Base-by-base conservation (phyloP, 30 jellyfish, hydroid and myxozoan species). In the Hydra vulgaris region DNA sequence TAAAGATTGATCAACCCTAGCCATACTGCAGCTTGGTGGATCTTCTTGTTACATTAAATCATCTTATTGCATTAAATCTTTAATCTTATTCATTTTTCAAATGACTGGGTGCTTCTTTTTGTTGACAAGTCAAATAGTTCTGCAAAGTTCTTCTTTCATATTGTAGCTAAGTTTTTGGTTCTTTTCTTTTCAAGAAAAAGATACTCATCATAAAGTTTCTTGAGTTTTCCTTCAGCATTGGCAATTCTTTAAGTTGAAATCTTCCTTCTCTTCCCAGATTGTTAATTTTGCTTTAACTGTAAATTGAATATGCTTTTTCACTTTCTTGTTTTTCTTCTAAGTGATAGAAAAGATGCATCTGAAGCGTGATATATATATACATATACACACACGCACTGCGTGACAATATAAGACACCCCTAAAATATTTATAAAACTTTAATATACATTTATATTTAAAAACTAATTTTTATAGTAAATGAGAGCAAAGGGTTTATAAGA, bases 311-410 rank as follows among this genome's bases (percentile, higher is more conserved):
- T 12, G 5, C 61, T 40, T 40, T 69, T 69, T 69, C 25, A 24
- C 76, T 69, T 56, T 69, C 27, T 69, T 69, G 25, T 69, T 69
- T 69, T 24, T 69, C 27, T 69, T 69, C 26, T 21, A 69, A 21
- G 25, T 69, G 27, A 69, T 21, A 15, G 76, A 20, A 69, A 21
- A 21, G 27, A 20, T 1, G 25, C 27, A 20, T 69, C 27, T 12
- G 12, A 40, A 40, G 61, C n/a, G n/a, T n/a, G n/a, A n/a, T n/a
- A n/a, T n/a, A n/a, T n/a, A n/a, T n/a, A n/a, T n/a, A n/a, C n/a
- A n/a, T n/a, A n/a, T n/a, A n/a, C n/a, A n/a, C n/a, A n/a, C n/a
- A n/a, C n/a, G n/a, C n/a, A n/a, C n/a, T n/a, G n/a, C n/a, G n/a
- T n/a, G n/a, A n/a, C n/a, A n/a, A n/a, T n/a, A n/a, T n/a, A n/a